A percentile compares a stretch with the other conserved stretches of the same genome.
These are phyloP conservation scores for Sapajus apella DNA, from an alignment of 2,113 vertebrate species.

Conservation along the genomic window DNA sequence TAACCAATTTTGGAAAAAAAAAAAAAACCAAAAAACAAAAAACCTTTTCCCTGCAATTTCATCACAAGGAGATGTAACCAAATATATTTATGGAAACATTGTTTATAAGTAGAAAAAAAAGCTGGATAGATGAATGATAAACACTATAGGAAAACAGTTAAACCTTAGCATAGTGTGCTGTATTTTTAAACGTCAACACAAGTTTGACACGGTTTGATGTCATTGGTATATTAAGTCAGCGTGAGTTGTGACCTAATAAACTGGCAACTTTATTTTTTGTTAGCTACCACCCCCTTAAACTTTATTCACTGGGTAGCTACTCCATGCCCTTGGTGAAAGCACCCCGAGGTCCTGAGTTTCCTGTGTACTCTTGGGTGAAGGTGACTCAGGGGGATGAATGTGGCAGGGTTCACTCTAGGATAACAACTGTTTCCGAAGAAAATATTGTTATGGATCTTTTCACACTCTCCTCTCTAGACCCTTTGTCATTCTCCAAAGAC, in stretches of 20 bases:
- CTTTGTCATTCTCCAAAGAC: background rate
- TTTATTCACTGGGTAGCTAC: background rate
- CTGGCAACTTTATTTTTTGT: background rate
- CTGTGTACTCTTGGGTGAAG: background rate
- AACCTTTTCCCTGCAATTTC: background rate
- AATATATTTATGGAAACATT: background rate
- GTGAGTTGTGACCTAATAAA: background rate
- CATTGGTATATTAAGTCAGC: background rate
- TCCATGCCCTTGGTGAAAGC: background rate
- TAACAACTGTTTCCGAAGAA: background rate
- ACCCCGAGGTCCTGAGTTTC: no score
- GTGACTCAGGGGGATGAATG: background rate
- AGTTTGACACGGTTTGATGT: background rate
- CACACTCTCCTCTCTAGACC: background rate
- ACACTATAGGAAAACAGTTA: background rate
- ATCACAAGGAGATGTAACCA: background rate
- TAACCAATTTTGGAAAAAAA: background rate
- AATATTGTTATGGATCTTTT: background rate
- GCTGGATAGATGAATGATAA: background rate
- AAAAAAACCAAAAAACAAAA: background rate
- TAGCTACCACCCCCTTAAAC: background rate
- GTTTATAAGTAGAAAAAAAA: background rate
- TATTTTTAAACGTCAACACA: background rate
- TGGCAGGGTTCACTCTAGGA: background rate
- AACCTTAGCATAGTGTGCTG: background rate